Base-by-base conservation (phyloP, 2,113 vertebrate species). In the Macrotis lagotis region DNA sequence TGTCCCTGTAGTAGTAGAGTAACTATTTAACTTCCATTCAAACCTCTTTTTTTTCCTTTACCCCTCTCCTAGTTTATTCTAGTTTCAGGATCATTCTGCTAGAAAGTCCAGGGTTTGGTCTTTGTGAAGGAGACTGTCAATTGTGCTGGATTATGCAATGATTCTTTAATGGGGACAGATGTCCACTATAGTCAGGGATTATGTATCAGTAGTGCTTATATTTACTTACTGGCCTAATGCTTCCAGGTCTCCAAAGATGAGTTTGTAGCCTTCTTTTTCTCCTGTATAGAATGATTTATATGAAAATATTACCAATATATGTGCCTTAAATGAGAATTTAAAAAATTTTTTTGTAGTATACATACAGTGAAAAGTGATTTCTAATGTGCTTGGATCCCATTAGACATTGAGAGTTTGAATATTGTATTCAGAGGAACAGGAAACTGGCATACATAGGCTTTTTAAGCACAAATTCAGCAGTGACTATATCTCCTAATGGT, bases 381-480 rank as follows among this genome's bases (percentile, higher is more conserved):
- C 52, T 91, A 9, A 28, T 89, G 16, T 48, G 93, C 53, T 92
- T 31, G 48, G 31, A 52, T 92, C 59, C 1, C 95, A 12, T 59
- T 92, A 89, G 93, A 91, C 90, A 44, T 91, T 28, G 66, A 83
- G 37, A 83, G 19, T 83, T 44, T 83, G 50, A 90, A 25, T 44
- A 55, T 89, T 88, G 90, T 93, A 52, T 95, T 91, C 91, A 91
- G 93, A 49, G 90, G 48, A 53, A 91, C 89, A 66, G 83, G 51
- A 1, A n/a, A 50, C 93, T 95, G 97, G 94, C 92, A 95, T 92
- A 96, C 96, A 90, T 83, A 95, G 51, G 93, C 96, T 94, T 94
- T 97, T 96, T 48, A 90, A 83, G 59, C 94, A 92, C 94, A 94
- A 96, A 97, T 97, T 91, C 28, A 8, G 48, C 83, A 22, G 26